Base-by-base conservation (phyloP, 2,888 invertebrate genomes). In the Apamea epomidion region DNA sequence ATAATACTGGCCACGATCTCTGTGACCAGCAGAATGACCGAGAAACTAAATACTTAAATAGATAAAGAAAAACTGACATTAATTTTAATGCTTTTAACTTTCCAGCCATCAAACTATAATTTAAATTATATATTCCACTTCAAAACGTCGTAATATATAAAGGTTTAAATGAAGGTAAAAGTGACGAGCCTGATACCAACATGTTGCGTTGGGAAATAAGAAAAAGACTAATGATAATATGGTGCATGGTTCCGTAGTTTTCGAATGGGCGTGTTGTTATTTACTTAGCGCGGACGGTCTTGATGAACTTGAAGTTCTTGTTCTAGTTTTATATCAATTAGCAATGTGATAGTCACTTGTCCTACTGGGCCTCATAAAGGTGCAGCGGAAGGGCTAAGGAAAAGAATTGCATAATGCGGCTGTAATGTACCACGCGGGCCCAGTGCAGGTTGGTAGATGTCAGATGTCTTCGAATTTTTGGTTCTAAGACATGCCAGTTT, bases 171-270 rank as follows among this genome's bases (percentile, higher is more conserved):
- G 54, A 81, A 82, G 62, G 73, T 80, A 87, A 86, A 80, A 84
- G 88, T 78, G 69, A 10, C 72, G 42, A 65, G 62, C 6, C 2
- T 67, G 70, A 78, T 68, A 37, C 68, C 29, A 72, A 14, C 45
- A 45, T 81, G 75, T 83, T 65, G 74, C 80, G 70, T 42, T 37
- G 74, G 77, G 42, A 80, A 90, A 87, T 85, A 89, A 87, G 76
- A 89, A 88, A 83, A 84, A 83, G 45, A 42, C 48, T 58, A 42
- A 68, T 45, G n/a, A 42, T 81, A 62, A 82, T 68, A 51, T 72
- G 70, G 25, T 45, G 37, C 51, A 72, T 65, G 85, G 80, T 84
- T 86, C 87, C 71, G 87, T 74, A 69, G 65, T 32, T 65, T 58
- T 12, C 18, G 5, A 45, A 74, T 18, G 7, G 7, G 21, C 29